Conservation (phyloP, 2,113 vertebrate species). For the Ctenomys sociabilis region DNA sequence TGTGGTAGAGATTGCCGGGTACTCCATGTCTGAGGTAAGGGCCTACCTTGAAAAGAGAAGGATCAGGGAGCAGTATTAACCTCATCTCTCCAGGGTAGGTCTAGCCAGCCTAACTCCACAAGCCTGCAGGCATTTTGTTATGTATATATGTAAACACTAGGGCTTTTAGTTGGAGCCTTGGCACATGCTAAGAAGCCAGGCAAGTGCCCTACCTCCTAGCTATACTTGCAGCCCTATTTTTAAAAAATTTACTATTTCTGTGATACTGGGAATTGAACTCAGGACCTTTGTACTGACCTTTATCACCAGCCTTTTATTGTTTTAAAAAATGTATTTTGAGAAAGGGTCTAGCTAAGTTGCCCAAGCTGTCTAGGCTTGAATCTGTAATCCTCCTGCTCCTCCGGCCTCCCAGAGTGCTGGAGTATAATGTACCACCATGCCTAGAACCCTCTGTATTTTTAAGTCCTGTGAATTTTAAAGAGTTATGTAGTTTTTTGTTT, state of each 20-base stretch:
- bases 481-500: background rate
- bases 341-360: background rate
- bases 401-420: background rate
- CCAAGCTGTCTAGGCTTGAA: background rate
- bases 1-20: slow-evolving; percentile 96
- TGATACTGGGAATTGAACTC: background rate
- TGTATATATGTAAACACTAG: background rate
- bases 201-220: background rate
- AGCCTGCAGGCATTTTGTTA: background rate
- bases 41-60: background rate
- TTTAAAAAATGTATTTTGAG: background rate
- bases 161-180: background rate
- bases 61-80: background rate
- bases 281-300: background rate
- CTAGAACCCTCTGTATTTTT: background rate
- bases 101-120: background rate
- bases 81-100: background rate
- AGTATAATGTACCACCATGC: background rate
- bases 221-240: background rate
- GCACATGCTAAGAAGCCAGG: background rate
- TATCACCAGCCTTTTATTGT: background rate
- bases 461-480: background rate
- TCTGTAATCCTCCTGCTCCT: background rate
- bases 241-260: background rate
- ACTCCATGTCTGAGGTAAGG: slow-evolving; percentile 96